Percentiles rank a stretch among this genome's conserved stretches.
Conservation (phyloP, 2,888 invertebrate genomes). For the Petrolisthes manimaculis region DNA sequence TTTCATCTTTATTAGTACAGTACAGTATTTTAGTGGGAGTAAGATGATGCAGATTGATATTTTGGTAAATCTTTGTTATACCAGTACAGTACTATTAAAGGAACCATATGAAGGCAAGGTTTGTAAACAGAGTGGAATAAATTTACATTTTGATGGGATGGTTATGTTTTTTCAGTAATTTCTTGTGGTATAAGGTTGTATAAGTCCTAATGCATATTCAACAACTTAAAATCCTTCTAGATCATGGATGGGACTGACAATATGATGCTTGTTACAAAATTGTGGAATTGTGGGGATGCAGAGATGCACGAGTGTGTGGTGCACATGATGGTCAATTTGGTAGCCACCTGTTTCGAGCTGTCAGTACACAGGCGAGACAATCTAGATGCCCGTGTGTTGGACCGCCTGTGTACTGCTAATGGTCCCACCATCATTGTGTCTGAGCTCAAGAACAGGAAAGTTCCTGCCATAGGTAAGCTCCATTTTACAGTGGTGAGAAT, state of each 20-base stretch:
- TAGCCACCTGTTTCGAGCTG: conserved; percentile 25
- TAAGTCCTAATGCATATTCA: not conserved
- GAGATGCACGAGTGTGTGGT: conserved; percentile 38
- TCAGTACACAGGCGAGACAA: conserved; percentile 13
- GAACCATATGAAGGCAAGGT: too few species aligned
- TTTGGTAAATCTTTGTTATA: too few species aligned
- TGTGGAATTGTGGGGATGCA: not conserved
- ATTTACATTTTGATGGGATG: too few species aligned
- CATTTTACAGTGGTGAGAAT: too few species aligned
- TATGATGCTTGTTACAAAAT: conserved; percentile 40
- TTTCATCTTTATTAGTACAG: too few species aligned
- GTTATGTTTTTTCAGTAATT: too few species aligned
- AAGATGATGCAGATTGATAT: too few species aligned
- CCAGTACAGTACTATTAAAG: too few species aligned
- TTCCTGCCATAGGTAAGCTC: conserved; percentile 27
- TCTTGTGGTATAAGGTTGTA: too few species aligned
- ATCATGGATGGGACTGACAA: conserved; percentile 58
- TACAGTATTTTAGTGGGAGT: too few species aligned
- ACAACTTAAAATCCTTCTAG: conserved; percentile 3
- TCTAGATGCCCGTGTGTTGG: conserved; percentile 34
- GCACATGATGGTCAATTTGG: conserved; percentile 32
- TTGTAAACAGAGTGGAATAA: too few species aligned
- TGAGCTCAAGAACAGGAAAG: conserved; percentile 37
- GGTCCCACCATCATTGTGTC: conserved; percentile 44
- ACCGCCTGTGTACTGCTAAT: conserved; percentile 43